phyloP scores from a whole-genome alignment of 2,113 vertebrate genomes.

The Mus musculus region GRCm39 chr12:45877501-45878000 shows the following conservation, averaged over 20 bases:
- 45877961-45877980: background rate
- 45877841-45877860: background rate
- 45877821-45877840: background rate
- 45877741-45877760: background rate
- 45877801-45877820: background rate
- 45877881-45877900: background rate
- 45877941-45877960: background rate
- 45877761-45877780: background rate
- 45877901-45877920: background rate
- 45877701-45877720: background rate
- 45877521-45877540: background rate
- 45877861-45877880: background rate
- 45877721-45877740: background rate
- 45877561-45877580: conserved; percentile 4
- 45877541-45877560: conserved; percentile 35
- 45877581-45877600: background rate
- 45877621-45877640: background rate
- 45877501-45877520: background rate
- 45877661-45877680: background rate
- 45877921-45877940: background rate
- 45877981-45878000: background rate
- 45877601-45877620: background rate
- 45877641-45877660: background rate
- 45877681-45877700: background rate
- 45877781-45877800: background rate